Evolutionary conservation across 2,888 invertebrate species (phyloP).

Genomic region (Ennomos erosarius): DNA sequence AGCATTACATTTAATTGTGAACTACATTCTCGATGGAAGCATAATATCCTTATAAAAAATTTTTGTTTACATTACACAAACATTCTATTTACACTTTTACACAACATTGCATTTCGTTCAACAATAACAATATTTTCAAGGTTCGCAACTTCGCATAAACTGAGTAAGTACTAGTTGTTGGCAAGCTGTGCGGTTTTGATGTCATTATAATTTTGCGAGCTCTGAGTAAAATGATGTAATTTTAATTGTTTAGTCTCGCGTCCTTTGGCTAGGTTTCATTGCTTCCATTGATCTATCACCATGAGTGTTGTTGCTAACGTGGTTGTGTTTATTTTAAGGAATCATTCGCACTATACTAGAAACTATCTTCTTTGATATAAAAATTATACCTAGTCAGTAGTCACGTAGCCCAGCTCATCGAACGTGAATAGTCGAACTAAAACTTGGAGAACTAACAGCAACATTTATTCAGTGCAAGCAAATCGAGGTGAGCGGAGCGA

Average conservation of each 20-base stretch:
- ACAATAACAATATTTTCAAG: constrained; percentile 20
- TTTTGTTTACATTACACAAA: constrained; percentile 12
- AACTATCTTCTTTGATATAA: too few species aligned
- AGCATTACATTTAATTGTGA: too few species aligned
- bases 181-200: constrained; percentile 23
- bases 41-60: too few species aligned
- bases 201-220: constrained; percentile 21
- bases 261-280: constrained; percentile 16
- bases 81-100: constrained; percentile 13
- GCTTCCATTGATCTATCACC: constrained; percentile 12
- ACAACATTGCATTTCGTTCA: constrained; percentile 11
- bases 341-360: not conserved
- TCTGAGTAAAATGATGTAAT: constrained; percentile 21
- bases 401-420: too few species aligned
- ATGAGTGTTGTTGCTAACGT: not conserved
- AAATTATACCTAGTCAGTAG: too few species aligned
- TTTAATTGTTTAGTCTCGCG: constrained; percentile 13
- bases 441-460: constrained; percentile 14
- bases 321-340: constrained; percentile 5
- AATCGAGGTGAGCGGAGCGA: constrained; percentile 29
- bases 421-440: not conserved
- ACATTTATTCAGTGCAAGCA: constrained; percentile 31
- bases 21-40: too few species aligned
- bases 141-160: constrained; percentile 22
- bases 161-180: constrained; percentile 17